A percentile compares a stretch with the other conserved stretches of the same genome.
Conservation (phyloP, 2,797 vertebrate genomes). For the Atherinosoma microstoma region DNA sequence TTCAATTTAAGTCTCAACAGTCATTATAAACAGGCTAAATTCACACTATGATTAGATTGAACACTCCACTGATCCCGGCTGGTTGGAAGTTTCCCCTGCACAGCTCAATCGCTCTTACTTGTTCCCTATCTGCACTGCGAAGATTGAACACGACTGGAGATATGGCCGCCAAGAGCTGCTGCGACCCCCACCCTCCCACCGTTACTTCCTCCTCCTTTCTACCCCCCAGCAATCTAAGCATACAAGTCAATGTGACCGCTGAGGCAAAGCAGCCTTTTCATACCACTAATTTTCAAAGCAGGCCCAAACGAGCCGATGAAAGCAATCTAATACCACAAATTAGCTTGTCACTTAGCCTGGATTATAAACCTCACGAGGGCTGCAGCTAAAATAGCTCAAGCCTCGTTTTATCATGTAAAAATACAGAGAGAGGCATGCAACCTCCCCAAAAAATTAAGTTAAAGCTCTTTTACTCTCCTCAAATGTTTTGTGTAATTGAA, state of each 20-base stretch:
- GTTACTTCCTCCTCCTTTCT: accelerated
- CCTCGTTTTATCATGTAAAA: slow-evolving; percentile 60
- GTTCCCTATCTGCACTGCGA: slow-evolving; percentile 26
- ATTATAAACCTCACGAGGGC: slow-evolving; percentile 71
- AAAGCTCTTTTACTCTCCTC: slow-evolving; percentile 40
- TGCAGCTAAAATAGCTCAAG: slow-evolving; percentile 68
- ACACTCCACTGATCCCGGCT: slow-evolving; percentile 19
- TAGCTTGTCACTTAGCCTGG: slow-evolving; percentile 79
- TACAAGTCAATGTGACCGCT: slow-evolving; percentile 60
- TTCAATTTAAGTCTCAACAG: slow-evolving; percentile 39
- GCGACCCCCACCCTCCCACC: neutral
- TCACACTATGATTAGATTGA: slow-evolving; percentile 28
- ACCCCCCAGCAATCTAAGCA: slow-evolving; percentile 32
- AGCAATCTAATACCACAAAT: slow-evolving; percentile 81
- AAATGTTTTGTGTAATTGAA: slow-evolving; percentile 64
- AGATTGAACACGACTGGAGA: slow-evolving; percentile 56
- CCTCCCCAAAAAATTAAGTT: slow-evolving; percentile 34
- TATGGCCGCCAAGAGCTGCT: slow-evolving; percentile 38
- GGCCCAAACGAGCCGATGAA: slow-evolving; percentile 67
- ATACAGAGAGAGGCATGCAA: slow-evolving; percentile 16
- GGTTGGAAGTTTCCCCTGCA: neutral
- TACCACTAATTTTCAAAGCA: slow-evolving; percentile 57
- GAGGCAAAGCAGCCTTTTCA: slow-evolving; percentile 64
- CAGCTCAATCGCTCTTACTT: slow-evolving; percentile 17
- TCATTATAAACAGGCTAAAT: slow-evolving; percentile 40